Evolutionary conservation across 2,113 vertebrate species (phyloP).

Genomic region (Scophthalmus maximus): DNA sequence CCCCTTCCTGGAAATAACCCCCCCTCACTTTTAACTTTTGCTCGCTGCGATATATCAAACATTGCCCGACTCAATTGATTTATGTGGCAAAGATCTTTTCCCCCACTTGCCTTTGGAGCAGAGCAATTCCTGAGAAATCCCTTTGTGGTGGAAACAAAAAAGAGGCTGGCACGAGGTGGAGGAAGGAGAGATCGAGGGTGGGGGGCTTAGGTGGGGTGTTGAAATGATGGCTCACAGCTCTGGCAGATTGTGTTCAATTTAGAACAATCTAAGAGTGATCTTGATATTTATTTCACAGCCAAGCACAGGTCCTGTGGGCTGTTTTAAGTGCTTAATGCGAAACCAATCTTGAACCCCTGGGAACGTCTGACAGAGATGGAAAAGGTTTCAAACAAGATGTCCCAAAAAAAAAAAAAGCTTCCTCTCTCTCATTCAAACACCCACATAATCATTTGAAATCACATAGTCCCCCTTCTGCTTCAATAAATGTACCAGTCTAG

Average conservation of each 20-base stretch:
- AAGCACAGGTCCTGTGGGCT: slow-evolving; percentile 49
- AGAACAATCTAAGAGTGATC: slow-evolving; percentile 73
- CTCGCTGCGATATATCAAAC: slow-evolving; percentile 51
- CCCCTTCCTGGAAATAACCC: slow-evolving; percentile 35
- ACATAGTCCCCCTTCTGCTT: slow-evolving; percentile 17
- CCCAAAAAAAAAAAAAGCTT: slow-evolving; percentile 50
- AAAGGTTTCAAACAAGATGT: slow-evolving; percentile 49
- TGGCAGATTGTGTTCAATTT: slow-evolving; percentile 77
- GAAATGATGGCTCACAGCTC: slow-evolving; percentile 66
- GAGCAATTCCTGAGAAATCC: slow-evolving; percentile 59
- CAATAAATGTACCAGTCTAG: slow-evolving; percentile 3
- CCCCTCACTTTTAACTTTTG: slow-evolving; percentile 46
- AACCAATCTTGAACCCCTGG: slow-evolving; percentile 62
- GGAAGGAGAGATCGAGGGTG: slow-evolving; percentile 44
- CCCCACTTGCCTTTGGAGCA: slow-evolving; percentile 32
- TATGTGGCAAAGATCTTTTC: slow-evolving; percentile 30
- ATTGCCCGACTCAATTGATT: slow-evolving; percentile 51
- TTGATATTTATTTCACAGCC: slow-evolving; percentile 73
- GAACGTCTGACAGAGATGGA: slow-evolving; percentile 45
- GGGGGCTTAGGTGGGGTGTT: background rate
- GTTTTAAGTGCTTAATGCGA: slow-evolving; percentile 75
- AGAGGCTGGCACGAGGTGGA: slow-evolving; percentile 56
- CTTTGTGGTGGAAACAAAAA: slow-evolving; percentile 68
- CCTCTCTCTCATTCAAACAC: slow-evolving; percentile 17
- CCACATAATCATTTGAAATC: slow-evolving; percentile 42